Evolutionary conservation across 2,113 vertebrate species (phyloP).

Genomic region (Promerops cafer): DNA sequence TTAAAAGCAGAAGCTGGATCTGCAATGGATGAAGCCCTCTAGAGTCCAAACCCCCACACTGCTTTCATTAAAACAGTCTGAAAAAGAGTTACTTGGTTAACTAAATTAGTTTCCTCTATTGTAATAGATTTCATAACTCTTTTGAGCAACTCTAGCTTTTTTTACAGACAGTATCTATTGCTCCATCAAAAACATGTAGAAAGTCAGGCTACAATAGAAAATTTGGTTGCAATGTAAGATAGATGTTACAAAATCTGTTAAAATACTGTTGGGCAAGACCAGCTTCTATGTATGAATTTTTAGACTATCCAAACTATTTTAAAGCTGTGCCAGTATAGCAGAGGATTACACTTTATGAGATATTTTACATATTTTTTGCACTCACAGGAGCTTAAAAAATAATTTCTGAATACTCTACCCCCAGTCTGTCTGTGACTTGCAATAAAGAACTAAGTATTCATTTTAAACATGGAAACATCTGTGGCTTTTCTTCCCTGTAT

Average conservation of each 20-base stretch:
- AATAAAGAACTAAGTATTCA: neutral
- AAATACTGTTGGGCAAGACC: neutral
- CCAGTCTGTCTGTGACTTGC: neutral
- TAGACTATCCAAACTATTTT: neutral
- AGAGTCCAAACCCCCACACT: neutral
- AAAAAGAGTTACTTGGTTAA: neutral
- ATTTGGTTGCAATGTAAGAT: neutral
- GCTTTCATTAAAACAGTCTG: neutral
- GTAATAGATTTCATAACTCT: neutral
- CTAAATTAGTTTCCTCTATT: neutral
- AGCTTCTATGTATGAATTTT: neutral
- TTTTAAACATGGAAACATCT: neutral
- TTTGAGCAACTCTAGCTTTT: neutral
- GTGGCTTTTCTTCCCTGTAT: neutral
- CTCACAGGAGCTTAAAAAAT: neutral
- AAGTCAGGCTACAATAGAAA: neutral
- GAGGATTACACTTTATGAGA: neutral
- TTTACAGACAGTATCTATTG: neutral
- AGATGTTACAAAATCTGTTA: neutral
- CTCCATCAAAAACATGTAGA: neutral
- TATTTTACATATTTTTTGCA: neutral
- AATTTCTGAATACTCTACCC: neutral
- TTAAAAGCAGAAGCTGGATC: neutral
- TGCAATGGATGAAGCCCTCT: conserved; percentile 6
- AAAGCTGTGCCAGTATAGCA: neutral